Evolutionary conservation across 2,113 vertebrate genomes (phyloP).

Genomic region (Sylvicapra grimmia): DNA sequence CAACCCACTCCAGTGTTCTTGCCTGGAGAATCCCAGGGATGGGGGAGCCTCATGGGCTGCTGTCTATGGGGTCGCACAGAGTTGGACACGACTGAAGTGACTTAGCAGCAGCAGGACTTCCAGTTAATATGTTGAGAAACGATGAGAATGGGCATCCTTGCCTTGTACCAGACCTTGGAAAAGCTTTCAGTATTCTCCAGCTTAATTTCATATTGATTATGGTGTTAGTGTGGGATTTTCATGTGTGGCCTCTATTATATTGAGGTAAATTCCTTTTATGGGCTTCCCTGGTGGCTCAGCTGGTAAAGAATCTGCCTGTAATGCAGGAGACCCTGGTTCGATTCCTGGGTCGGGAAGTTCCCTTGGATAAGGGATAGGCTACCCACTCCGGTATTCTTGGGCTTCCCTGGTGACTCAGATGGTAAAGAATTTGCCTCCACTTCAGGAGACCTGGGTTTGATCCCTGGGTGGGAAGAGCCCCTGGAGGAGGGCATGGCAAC

Average conservation of each 20-base stretch:
- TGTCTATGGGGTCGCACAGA: too few species aligned
- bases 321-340: not conserved
- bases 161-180: not conserved
- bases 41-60: too few species aligned
- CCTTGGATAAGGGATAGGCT: not conserved
- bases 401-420: not conserved
- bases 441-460: not conserved
- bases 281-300: not conserved
- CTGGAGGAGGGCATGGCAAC: not conserved
- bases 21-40: too few species aligned
- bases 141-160: not conserved
- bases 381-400: not conserved
- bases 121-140: not conserved
- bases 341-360: not conserved
- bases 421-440: not conserved
- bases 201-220: not conserved
- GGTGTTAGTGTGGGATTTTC: not conserved
- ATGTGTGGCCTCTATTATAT: not conserved
- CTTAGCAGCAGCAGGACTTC: not conserved
- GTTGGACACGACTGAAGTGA: too few species aligned
- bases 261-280: not conserved
- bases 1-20: too few species aligned
- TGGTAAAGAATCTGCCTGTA: not conserved
- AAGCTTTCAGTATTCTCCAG: not conserved
- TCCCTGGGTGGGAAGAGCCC: not conserved